Evolutionary conservation across 2,888 invertebrate species (phyloP).

Genomic region (Auanema sp.): DNA sequence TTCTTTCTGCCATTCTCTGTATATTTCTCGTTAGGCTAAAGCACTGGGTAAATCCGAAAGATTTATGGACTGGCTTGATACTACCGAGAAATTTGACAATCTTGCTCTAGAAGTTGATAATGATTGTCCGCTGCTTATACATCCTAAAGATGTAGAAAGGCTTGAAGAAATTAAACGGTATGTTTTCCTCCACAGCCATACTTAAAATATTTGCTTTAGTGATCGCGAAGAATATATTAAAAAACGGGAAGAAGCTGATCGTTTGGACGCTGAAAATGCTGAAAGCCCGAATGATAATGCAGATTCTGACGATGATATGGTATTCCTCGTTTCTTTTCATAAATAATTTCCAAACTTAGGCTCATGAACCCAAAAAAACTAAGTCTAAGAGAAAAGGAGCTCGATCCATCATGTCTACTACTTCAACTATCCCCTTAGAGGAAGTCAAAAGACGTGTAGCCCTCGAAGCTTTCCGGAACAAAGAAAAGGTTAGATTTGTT

Average conservation of each 20-base stretch:
- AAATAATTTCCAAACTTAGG: background rate
- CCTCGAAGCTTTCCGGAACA: constrained; percentile 47
- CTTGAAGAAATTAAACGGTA: constrained; percentile 17
- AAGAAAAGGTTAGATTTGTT: constrained; percentile 45
- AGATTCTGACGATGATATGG: constrained; percentile 8
- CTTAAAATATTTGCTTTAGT: background rate
- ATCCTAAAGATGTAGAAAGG: constrained; percentile 23
- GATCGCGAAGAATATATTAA: constrained; percentile 21
- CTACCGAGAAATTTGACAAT: constrained; percentile 43
- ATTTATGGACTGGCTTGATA: constrained; percentile 55
- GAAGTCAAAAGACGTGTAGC: constrained; percentile 55
- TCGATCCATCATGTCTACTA: constrained; percentile 34
- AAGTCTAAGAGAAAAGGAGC: constrained; percentile 14
- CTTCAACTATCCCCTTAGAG: constrained; percentile 50
- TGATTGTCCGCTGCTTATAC: constrained; percentile 29
- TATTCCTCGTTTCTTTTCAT: background rate
- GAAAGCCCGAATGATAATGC: constrained; percentile 15
- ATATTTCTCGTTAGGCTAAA: too few relatives aligned
- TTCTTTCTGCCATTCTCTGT: background rate
- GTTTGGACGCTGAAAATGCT: constrained; percentile 8
- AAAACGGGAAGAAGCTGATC: constrained; percentile 21
- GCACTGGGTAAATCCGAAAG: constrained; percentile 41
- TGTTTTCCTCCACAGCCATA: background rate
- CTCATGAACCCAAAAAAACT: background rate
- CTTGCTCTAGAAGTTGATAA: constrained; percentile 32